Base-by-base conservation (phyloP, 2,888 invertebrate genomes). In the Nasonovia ribisnigri region DNA sequence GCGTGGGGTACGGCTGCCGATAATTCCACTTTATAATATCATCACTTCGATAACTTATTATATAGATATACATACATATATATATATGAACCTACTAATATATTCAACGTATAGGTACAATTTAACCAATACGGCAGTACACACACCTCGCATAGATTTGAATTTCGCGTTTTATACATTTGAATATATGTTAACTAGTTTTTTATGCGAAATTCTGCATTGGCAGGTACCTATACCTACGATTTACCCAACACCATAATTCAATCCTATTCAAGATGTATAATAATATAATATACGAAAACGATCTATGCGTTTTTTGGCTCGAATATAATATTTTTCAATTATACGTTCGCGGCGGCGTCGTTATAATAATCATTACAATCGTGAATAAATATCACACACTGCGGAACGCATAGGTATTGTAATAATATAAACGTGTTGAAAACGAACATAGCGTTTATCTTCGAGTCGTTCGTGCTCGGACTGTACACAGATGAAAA, bases 401-500 rank as follows among this genome's bases (percentile, higher is more conserved):
- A 36, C 77, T 2, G n/a, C n/a, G n/a, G 36, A 77, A 36, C 11
- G 36, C 6, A 20, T 46, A 46, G 46, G 46, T 46, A 36, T 36
- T 26, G 24, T 87, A 57, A 26, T n/a, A 88, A 26, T 48, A 88
- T 43, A n/a, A 29, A 43, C 20, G 84, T 77, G 84, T 84, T 90
- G 90, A 90, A 90, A 77, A 36, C 20, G 5, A 51, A 48, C 48
- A 48, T 24, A 46, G 84, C 84, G 48, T 60, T 43, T 89, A 89
- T 48, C 11, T 88, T 36, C 1, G 13, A 26, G 57, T 89, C 36
- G 20, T 90, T 90, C 36, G 77, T 77, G 48, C 26, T 42, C 42
- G 36, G 26, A 84, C 92, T 10, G 86, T 48, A 42, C 24, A 51
- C 24, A 51, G 92, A 88, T 60, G 92, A 77, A 92, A 88, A 88